Percentiles rank a stretch among this genome's conserved stretches.
These are phyloP conservation scores for Anticlea derivata DNA, from an alignment of 2,888 invertebrate species.

Conservation along the genomic window DNA sequence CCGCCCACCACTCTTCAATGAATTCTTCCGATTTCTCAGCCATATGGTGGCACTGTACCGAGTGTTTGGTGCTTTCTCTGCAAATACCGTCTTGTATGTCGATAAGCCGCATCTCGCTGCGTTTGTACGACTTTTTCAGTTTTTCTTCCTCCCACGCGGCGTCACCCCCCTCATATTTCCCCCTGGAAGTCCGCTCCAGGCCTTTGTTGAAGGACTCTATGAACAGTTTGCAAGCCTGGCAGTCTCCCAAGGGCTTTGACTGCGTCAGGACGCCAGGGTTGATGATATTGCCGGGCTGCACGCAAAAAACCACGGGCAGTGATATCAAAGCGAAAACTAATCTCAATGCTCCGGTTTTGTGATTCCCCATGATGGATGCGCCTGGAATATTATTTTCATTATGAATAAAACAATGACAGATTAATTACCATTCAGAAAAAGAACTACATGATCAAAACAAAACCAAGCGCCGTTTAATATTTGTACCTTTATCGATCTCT, in stretches of 20 bases:
- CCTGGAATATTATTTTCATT: slow-evolving; percentile 49
- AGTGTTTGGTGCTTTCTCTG: slow-evolving; percentile 87
- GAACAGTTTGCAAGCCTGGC: slow-evolving; percentile 90
- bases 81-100: slow-evolving; percentile 96
- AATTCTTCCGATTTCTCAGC: slow-evolving; percentile 92
- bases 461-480: neutral
- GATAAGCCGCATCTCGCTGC: slow-evolving; percentile 94
- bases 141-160: slow-evolving; percentile 97
- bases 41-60: slow-evolving; percentile 92
- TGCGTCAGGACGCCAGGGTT: slow-evolving; percentile 58
- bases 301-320: slow-evolving; percentile 46
- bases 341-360: slow-evolving; percentile 30
- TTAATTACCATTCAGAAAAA: no score
- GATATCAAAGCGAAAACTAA: slow-evolving; percentile 38
- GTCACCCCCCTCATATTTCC: slow-evolving; percentile 96
- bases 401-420: slow-evolving; percentile 27
- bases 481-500: slow-evolving; percentile 39
- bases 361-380: slow-evolving; percentile 46
- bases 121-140: slow-evolving; percentile 90
- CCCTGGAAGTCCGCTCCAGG: slow-evolving; percentile 91
- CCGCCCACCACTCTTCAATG: slow-evolving; percentile 95
- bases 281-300: slow-evolving; percentile 51
- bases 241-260: slow-evolving; percentile 86
- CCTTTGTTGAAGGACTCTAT: slow-evolving; percentile 92
- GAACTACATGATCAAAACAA: no score